Evolutionary conservation across 2,888 invertebrate genomes (phyloP), one percentile per base, ranked within the genome.

Genomic region (Caradrina kadenii): DNA sequence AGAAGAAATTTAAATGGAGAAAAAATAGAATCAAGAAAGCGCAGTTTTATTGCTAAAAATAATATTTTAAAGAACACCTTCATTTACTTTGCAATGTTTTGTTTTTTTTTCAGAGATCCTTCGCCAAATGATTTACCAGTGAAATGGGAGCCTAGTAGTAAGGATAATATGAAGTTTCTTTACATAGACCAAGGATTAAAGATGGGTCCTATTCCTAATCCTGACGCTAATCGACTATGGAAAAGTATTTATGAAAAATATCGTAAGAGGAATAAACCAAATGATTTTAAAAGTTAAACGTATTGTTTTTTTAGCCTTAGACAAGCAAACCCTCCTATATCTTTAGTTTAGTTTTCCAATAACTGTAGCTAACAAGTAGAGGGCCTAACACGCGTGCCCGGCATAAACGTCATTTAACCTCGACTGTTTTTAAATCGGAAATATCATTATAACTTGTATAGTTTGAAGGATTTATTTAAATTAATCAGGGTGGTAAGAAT

Each of bases 31-130:
- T n/a, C n/a, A n/a, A n/a, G n/a, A n/a, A n/a, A n/a, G n/a, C n/a
- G 5, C 15, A 15, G 42, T 15, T 8, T 42, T 42, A 42, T 15
- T 17, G 11, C 17, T 45, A 17, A 1, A 42, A 1, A 0, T 6
- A 0, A 45, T 45, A 0, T 42, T 45, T 17, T 45, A 8, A 35
- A 8, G 35, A 42, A 42, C 13, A 17, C 17, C 0, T 17, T 31
- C 0, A 35, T 11, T 35, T 6, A 52, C 22, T 21, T 39, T 54
- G 0, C 39, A 13, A 39, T 39, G 1, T 39, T 39, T 26, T 45
- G 52, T n/a, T 11, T 64, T 22, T n/a, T 65, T 90, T 89, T 52
- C 87, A 94, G 94, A 22, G 69, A 93, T 56, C 94, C 94, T 0
- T 92, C 92, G 2, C 90, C 91, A 55, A 82, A 19, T 26, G 83